Percentiles rank a stretch among this genome's conserved stretches.
Evolutionary conservation across 2,888 invertebrate genomes (phyloP).

Genomic region (Hybos culiciformis): DNA sequence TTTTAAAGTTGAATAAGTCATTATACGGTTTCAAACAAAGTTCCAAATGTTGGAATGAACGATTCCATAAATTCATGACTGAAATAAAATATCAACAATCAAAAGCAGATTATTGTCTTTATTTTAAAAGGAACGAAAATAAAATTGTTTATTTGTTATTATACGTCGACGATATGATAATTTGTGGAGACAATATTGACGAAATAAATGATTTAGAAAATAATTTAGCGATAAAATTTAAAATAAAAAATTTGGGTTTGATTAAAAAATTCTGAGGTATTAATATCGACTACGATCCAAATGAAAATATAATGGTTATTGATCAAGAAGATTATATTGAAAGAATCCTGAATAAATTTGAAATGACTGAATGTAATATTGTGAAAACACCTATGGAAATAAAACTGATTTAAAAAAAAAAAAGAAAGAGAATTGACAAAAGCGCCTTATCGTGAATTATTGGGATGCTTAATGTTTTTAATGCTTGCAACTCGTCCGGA

Average conservation of each 20-base stretch:
- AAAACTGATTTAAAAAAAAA: neutral
- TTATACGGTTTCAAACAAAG: conserved; percentile 14
- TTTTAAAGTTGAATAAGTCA: conserved; percentile 9
- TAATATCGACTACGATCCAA: too few species aligned
- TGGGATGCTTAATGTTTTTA: conserved; percentile 2
- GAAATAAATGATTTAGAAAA: neutral
- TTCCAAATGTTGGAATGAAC: conserved; percentile 10
- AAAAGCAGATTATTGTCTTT: conserved; percentile 3
- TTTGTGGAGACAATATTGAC: neutral
- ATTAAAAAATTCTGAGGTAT: neutral
- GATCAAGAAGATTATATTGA: too few species aligned
- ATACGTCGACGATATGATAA: neutral
- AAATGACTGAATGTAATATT: too few species aligned
- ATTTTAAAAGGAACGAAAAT: neutral
- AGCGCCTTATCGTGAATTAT: neutral
- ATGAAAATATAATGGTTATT: too few species aligned
- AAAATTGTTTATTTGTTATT: neutral
- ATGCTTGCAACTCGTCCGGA: conserved; percentile 1
- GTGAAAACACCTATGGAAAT: too few species aligned
- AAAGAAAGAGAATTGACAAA: neutral
- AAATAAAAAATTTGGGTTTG: neutral
- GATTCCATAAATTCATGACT: neutral
- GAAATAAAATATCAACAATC: neutral
- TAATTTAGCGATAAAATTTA: neutral
- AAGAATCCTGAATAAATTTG: too few species aligned